These are phyloP conservation scores for Ptychodera flava DNA, from an alignment of 35 echinoderm and acorn worm species.

Conservation along the genomic window DNA sequence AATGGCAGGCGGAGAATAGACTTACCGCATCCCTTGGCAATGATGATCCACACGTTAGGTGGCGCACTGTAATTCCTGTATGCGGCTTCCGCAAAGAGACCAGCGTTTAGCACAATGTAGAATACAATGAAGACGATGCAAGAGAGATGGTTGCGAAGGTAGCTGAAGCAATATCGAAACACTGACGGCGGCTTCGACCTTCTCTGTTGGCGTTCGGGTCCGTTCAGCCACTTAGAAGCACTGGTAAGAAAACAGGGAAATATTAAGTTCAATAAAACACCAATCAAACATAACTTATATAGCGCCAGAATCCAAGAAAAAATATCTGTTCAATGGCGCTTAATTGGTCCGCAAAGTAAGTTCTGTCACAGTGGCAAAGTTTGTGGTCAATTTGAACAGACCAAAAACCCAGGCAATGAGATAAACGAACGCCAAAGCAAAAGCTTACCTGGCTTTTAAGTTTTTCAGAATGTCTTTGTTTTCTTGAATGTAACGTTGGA, in stretches of 20 bases:
- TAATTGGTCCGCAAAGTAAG: not conserved
- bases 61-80: not conserved
- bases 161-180: not conserved
- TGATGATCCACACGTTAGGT: not conserved
- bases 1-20: no score
- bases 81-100: not conserved
- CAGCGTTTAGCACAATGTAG: slow-evolving; percentile 24
- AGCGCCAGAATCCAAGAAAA: no score
- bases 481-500: slow-evolving; percentile 50
- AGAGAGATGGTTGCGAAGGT: slow-evolving; percentile 43
- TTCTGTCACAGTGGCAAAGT: not conserved
- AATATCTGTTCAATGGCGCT: no score
- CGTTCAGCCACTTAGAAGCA: slow-evolving; percentile 52
- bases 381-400: not conserved
- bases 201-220: slow-evolving; percentile 9
- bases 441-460: slow-evolving; percentile 63
- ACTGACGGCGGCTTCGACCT: not conserved
- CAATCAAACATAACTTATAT: no score
- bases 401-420: not conserved
- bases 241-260: slow-evolving; percentile 14
- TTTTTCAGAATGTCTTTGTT: slow-evolving; percentile 76
- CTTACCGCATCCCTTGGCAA: slow-evolving; percentile 20
- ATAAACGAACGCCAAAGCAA: not conserved
- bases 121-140: slow-evolving; percentile 32
- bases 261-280: not conserved